Evolutionary conservation across 2,888 invertebrate species (phyloP).

Genomic region (Hermaeophaga mercurialis): DNA sequence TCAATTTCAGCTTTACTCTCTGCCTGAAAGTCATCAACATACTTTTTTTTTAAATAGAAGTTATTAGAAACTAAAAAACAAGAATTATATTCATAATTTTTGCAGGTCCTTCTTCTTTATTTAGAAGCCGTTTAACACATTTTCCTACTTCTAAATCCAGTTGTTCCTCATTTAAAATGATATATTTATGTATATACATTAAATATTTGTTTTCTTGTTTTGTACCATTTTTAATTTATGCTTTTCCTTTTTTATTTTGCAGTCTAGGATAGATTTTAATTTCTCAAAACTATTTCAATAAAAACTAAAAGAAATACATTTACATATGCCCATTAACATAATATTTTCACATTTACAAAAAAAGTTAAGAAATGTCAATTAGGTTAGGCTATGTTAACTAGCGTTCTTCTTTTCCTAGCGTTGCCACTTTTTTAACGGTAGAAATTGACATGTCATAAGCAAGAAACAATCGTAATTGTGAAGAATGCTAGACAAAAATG

Average conservation of each 20-base stretch:
- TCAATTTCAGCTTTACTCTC: conserved; percentile 6
- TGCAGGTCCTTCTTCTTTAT: conserved; percentile 43
- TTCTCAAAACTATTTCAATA: too few species aligned
- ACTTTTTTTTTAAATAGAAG: conserved; percentile 21
- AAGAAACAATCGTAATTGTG: too few species aligned
- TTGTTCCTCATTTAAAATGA: conserved; percentile 9
- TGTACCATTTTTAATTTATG: conserved; percentile 67
- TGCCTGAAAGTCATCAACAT: not conserved
- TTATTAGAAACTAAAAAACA: not conserved
- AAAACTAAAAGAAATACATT: too few species aligned
- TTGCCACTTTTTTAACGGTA: too few species aligned
- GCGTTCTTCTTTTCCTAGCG: too few species aligned
- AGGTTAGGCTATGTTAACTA: too few species aligned
- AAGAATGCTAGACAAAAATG: too few species aligned
- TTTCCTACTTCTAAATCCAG: conserved; percentile 19
- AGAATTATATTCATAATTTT: conserved; percentile 37
- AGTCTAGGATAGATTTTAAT: conserved; percentile 71
- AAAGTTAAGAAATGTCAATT: too few species aligned
- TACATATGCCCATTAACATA: too few species aligned
- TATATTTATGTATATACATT: conserved; percentile 20
- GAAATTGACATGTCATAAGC: too few species aligned
- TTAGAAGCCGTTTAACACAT: conserved; percentile 36
- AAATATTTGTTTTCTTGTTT: conserved; percentile 59
- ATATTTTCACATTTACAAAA: too few species aligned
- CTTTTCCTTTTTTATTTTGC: conserved; percentile 78